Percentiles rank a stretch among this genome's conserved stretches.
Evolutionary conservation across 1,140 invertebrate species (phyloP).

Genomic region (Psilanteris sp.): DNA sequence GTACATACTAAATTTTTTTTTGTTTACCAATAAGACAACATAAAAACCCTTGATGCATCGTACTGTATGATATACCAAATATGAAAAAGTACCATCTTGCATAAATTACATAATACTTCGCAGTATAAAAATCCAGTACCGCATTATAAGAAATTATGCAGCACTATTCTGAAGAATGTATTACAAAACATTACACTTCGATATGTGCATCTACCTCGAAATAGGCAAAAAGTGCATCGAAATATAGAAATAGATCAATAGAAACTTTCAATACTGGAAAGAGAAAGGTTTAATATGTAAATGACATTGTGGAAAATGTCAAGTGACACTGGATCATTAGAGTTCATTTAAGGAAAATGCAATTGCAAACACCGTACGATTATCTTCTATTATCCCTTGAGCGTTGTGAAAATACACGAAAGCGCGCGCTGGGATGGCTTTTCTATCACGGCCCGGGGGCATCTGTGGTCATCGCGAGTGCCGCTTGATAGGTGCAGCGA

Average conservation of each 20-base stretch:
- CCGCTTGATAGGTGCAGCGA: constrained; percentile 60
- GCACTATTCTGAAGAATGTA: too few species aligned
- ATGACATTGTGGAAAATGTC: constrained; percentile 31
- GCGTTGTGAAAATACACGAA: constrained; percentile 57
- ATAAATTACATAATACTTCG: too few species aligned
- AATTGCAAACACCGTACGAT: constrained; percentile 31
- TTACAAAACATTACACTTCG: too few species aligned
- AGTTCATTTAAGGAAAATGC: constrained; percentile 48
- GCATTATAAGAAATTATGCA: too few species aligned
- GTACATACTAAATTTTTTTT: too few species aligned
- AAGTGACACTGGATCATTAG: constrained; percentile 26
- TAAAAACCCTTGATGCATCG: too few species aligned
- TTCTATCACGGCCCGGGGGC: constrained; percentile 59
- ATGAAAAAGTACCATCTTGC: too few species aligned
- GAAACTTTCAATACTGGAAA: background rate
- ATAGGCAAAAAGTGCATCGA: too few species aligned
- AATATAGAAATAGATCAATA: background rate
- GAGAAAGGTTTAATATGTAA: constrained; percentile 43
- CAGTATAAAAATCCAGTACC: too few species aligned
- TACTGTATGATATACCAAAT: too few species aligned
- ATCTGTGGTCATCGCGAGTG: constrained; percentile 64
- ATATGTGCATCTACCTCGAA: too few species aligned
- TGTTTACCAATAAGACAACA: too few species aligned
- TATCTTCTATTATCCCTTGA: constrained; percentile 46
- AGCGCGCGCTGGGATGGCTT: constrained; percentile 40